Base-by-base conservation (phyloP, 2,113 vertebrate species). In the Eulemur macaco region DNA sequence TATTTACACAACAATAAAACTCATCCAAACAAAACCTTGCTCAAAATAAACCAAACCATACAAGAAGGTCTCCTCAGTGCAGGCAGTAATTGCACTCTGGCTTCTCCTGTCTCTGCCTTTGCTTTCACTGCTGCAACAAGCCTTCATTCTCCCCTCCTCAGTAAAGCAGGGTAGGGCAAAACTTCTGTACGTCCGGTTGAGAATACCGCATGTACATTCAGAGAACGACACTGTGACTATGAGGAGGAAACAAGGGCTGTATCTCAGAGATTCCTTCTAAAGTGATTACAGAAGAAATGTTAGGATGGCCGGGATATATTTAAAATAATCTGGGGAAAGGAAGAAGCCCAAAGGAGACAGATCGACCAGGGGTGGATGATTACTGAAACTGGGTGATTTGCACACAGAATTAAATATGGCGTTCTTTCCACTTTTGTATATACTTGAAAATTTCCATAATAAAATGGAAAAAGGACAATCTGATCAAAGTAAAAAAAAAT, bases 1-100 rank as follows among this genome's bases (percentile, higher is more conserved):
- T 94, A 89, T 96, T 97, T 98, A 97, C 91, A 94, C 93, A 95
- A 92, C 94, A 97, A 97, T 97, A 97, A 97, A 96, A 97, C 73
- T 89, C 94, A 85, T 97, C 93, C 96, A 97, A 97, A 96, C 80
- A 97, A 97, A 97, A 97, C 71, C 93, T 86, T 73, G 96, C 94
- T 97, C 78, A 97, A 97, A 97, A 97, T 96, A 97, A 97, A 96
- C 80, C 77, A 77, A 94, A 91, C 89, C 95, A 37, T n/a, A 92
- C 0, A 25, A 56, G 68, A 93, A 83, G 73, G 68, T 91, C 92
- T 92, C 37, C 37, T 74, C 50, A 1, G 34, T 20, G 12, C 82
- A 95, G 78, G 54, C 86, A 56, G 80, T 15, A 82, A 95, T 82
- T 15, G 0, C 0, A 8, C 50, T 76, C 54, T 20, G 54, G 74